phyloP scores from a whole-genome alignment of 2,113 vertebrate genomes.

The Clupea harengus region DNA sequence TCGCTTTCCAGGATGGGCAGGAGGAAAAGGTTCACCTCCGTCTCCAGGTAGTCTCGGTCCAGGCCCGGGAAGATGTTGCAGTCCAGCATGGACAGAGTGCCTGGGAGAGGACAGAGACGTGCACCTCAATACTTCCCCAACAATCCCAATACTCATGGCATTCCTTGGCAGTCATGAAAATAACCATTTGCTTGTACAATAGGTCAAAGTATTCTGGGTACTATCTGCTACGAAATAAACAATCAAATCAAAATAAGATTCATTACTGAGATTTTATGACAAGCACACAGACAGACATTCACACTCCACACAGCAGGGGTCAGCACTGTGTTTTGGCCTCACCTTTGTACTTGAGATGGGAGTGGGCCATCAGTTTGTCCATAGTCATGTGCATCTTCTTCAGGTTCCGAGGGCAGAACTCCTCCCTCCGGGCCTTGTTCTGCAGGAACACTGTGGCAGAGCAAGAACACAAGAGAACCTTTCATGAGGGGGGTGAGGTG shows the following conservation, averaged over 20 bases:
- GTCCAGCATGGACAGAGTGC: conserved; percentile 86
- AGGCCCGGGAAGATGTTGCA: conserved; percentile 86
- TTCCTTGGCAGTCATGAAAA: too few species aligned
- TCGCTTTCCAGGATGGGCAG: conserved; percentile 82
- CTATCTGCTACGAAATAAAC: background rate
- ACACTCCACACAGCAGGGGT: too few species aligned
- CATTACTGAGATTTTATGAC: too few species aligned
- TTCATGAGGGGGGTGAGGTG: too few species aligned
- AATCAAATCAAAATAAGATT: too few species aligned
- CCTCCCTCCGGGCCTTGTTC: conserved; percentile 83
- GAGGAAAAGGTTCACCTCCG: conserved; percentile 87
- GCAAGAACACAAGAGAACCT: too few species aligned
- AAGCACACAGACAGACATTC: too few species aligned
- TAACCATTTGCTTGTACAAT: too few species aligned
- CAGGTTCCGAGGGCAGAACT: conserved; percentile 85
- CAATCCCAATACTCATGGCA: too few species aligned
- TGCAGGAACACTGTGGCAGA: conserved; percentile 81
- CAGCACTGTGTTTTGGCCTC: background rate
- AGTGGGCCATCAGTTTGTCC: conserved; percentile 86
- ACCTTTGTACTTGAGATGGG: conserved; percentile 90
- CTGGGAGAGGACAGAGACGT: conserved; percentile 53
- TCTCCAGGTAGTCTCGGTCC: conserved; percentile 75
- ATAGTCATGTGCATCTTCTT: conserved; percentile 84
- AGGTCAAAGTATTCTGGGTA: background rate
- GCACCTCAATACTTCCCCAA: too few species aligned